Evolutionary conservation across 2,888 invertebrate genomes (phyloP), one percentile per base, ranked within the genome.

Genomic region (Argyresthia albistria): DNA sequence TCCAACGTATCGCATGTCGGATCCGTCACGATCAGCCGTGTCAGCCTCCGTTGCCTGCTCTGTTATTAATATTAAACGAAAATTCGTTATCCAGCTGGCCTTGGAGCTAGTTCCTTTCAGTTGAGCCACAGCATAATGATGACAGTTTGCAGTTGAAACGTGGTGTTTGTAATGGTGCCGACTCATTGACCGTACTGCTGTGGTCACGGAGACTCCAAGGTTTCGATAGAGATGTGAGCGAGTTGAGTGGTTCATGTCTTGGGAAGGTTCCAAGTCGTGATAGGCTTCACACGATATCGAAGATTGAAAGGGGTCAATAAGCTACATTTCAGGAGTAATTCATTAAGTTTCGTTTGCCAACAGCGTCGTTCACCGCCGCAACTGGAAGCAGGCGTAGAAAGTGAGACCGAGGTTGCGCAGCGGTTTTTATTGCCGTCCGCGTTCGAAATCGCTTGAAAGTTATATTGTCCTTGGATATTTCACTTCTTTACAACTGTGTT

Each of bases 381-480:
- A 45, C 43, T 48, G 67, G 74, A 70, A 39, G 55, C 54, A 77
- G 76, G 73, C 79, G 81, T 82, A 80, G 83, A 83, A 81, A 83
- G 84, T 81, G 74, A 81, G 77, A 77, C 80, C 77, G 82, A 80
- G 76, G 83, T 86, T 84, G 87, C 87, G 83, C 83, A 83, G 80
- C 69, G 80, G 84, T 86, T 87, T 83, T 87, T 84, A 83, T 80
- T 80, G 83, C 82, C 80, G 81, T 80, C 78, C 70, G 81, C 80
- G 81, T 83, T 83, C 83, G 87, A 87, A 86, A 86, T 87, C 84
- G 81, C 80, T 87, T 80, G 87, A 87, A 87, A 86, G 86, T 86
- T 80, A 48, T 25, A 42, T 79, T 84, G 86, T 86, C 84, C 87
- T 87, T 87, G 86, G 81, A 75, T 84, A 81, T 83, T 86, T 86